Evolutionary conservation across 1,140 invertebrate species (phyloP).

Genomic region (Zophobas atratus): DNA sequence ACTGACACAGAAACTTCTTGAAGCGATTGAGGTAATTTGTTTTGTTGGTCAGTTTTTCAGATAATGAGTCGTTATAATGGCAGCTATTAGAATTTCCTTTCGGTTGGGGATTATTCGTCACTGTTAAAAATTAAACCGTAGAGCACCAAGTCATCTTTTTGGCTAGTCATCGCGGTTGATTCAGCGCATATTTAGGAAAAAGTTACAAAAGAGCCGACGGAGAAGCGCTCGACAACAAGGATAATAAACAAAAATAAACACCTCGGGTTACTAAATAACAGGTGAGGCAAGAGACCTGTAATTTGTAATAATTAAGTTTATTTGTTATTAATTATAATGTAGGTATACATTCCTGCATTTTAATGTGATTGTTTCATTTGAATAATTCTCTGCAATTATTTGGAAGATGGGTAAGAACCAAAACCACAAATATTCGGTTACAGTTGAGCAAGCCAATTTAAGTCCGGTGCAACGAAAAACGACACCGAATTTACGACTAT

Average conservation of each 20-base stretch:
- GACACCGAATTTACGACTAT: background rate
- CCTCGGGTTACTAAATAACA: constrained; percentile 18
- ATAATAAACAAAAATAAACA: constrained; percentile 34
- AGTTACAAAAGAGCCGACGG: constrained; percentile 1
- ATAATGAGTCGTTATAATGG: background rate
- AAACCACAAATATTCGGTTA: constrained; percentile 25
- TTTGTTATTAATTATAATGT: constrained; percentile 40
- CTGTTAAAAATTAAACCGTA: constrained; percentile 9
- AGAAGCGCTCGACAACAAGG: background rate
- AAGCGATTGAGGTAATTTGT: background rate
- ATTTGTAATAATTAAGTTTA: constrained; percentile 36
- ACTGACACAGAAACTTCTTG: constrained; percentile 29
- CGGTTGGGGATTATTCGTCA: background rate
- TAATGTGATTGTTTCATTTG: constrained; percentile 14
- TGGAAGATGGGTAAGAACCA: constrained; percentile 13
- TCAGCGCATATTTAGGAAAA: constrained; percentile 13
- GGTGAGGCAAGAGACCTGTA: constrained; percentile 10
- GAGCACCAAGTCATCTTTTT: constrained; percentile 4
- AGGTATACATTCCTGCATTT: constrained; percentile 27
- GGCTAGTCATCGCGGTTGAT: constrained; percentile 22
- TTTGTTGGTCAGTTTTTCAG: constrained; percentile 10
- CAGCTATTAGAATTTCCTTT: constrained; percentile 3
- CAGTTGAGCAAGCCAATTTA: background rate
- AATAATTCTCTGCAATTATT: constrained; percentile 11
- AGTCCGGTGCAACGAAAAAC: background rate